Conservation (phyloP, 2,113 vertebrate species). For the Rana temporaria region DNA sequence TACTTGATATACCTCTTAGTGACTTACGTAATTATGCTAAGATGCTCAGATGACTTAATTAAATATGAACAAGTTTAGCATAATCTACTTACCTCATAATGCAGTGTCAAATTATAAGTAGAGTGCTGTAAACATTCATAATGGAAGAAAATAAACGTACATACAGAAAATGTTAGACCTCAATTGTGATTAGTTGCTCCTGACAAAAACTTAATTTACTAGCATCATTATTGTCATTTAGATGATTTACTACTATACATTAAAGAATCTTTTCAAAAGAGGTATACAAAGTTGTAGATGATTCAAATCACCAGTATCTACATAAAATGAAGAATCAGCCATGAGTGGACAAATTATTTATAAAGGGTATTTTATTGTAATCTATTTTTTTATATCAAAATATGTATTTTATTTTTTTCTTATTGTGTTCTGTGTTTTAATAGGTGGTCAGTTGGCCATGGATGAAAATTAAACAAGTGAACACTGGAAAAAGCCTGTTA, state of each 20-base stretch:
- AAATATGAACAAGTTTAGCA: slow-evolving; percentile 40
- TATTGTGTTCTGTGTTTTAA: no score
- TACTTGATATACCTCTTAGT: slow-evolving; percentile 38
- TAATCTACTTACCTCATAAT: slow-evolving; percentile 44
- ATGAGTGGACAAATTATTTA: no score
- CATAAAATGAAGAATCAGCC: no score
- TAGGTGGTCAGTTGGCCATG: no score
- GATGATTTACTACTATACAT: not conserved
- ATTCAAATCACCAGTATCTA: no score
- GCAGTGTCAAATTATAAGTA: slow-evolving; percentile 47
- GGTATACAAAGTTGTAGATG: no score
- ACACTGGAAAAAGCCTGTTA: no score
- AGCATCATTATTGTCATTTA: not conserved
- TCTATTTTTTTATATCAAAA: no score
- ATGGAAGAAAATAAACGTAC: slow-evolving; percentile 24
- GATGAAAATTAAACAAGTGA: no score
- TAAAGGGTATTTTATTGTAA: no score
- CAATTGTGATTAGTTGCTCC: not conserved
- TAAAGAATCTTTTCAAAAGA: not conserved
- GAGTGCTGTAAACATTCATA: slow-evolving; percentile 43
- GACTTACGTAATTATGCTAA: slow-evolving; percentile 45
- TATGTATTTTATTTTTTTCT: no score
- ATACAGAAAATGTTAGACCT: not conserved
- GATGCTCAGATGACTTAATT: slow-evolving; percentile 42
- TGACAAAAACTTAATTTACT: slow-evolving; percentile 1